Evolutionary conservation across 2,888 invertebrate species (phyloP).

Genomic region (Hemaris fuciformis): DNA sequence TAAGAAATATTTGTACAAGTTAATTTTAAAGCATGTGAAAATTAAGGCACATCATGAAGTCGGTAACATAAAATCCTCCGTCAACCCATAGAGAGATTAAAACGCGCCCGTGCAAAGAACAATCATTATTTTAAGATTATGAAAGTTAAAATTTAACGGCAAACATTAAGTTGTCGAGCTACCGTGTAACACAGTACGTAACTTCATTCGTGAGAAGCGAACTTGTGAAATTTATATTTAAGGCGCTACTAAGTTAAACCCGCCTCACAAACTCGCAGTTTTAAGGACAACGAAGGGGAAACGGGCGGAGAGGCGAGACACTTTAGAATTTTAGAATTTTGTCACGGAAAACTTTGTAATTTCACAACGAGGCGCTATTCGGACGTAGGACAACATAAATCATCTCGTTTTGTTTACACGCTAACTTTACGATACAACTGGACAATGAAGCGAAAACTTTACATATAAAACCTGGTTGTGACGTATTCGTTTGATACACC

Average conservation of each 20-base stretch:
- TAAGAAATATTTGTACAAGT: neutral
- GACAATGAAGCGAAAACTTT: neutral
- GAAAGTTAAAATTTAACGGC: constrained; percentile 51
- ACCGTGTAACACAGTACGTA: constrained; percentile 58
- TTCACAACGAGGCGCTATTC: constrained; percentile 47
- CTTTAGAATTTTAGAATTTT: constrained; percentile 77
- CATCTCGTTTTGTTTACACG: constrained; percentile 34
- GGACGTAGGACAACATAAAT: constrained; percentile 64
- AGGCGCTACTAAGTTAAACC: constrained; percentile 71
- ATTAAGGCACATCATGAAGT: neutral
- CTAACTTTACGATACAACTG: constrained; percentile 12
- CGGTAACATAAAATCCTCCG: neutral
- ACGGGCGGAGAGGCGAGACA: constrained; percentile 52
- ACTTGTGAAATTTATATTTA: constrained; percentile 77
- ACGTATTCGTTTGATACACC: neutral
- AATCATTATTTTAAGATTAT: constrained; percentile 40
- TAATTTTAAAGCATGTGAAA: neutral
- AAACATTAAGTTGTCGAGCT: constrained; percentile 67
- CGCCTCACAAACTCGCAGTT: constrained; percentile 61
- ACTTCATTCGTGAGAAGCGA: constrained; percentile 62
- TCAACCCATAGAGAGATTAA: neutral
- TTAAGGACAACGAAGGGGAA: constrained; percentile 58
- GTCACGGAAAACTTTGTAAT: constrained; percentile 66
- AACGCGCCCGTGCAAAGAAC: constrained; percentile 4
- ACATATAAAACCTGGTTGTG: neutral